These are phyloP conservation scores for Nasonia longicornis DNA, from an alignment of 1,140 invertebrate genomes.

Conservation along the genomic window DNA sequence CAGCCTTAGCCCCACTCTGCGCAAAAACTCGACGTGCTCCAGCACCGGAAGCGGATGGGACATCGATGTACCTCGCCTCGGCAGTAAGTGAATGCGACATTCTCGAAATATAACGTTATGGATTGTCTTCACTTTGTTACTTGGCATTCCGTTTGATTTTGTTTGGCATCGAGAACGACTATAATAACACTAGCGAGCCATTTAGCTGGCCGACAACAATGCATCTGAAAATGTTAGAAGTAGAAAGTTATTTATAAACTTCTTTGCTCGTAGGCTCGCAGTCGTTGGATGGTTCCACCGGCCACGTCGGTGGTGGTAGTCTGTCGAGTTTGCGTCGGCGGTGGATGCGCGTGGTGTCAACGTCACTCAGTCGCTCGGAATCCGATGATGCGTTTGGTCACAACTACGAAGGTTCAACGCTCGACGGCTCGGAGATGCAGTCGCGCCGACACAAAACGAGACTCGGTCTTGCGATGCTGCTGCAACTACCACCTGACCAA, in stretches of 20 bases:
- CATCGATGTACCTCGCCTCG: slow-evolving; percentile 56
- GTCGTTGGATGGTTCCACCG: slow-evolving; percentile 61
- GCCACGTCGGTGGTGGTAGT: slow-evolving; percentile 63
- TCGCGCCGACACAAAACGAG: slow-evolving; percentile 64
- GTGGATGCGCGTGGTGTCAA: slow-evolving; percentile 70
- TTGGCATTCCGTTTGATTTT: background rate
- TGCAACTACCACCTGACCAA: slow-evolving; percentile 60
- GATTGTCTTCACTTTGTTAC: too few species aligned
- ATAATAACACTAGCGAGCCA: background rate
- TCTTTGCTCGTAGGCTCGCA: slow-evolving; percentile 56
- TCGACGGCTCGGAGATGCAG: slow-evolving; percentile 22
- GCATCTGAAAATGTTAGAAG: background rate
- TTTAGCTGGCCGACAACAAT: too few species aligned
- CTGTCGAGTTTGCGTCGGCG: slow-evolving; percentile 71
- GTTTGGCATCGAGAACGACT: background rate
- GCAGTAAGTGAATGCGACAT: slow-evolving; percentile 54
- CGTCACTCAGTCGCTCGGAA: slow-evolving; percentile 67
- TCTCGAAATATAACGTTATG: background rate
- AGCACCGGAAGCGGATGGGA: slow-evolving; percentile 64
- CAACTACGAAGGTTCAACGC: slow-evolving; percentile 54
- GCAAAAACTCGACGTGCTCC: slow-evolving; percentile 62
- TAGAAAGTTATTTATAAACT: background rate
- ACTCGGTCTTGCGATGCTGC: slow-evolving; percentile 71
- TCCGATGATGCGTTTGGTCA: slow-evolving; percentile 61
- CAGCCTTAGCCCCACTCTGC: slow-evolving; percentile 51